A percentile compares a stretch with the other conserved stretches of the same genome.
phyloP scores from a whole-genome alignment of 64 coral and sea anemone genomes.

The Stylophora pistillata region DNA sequence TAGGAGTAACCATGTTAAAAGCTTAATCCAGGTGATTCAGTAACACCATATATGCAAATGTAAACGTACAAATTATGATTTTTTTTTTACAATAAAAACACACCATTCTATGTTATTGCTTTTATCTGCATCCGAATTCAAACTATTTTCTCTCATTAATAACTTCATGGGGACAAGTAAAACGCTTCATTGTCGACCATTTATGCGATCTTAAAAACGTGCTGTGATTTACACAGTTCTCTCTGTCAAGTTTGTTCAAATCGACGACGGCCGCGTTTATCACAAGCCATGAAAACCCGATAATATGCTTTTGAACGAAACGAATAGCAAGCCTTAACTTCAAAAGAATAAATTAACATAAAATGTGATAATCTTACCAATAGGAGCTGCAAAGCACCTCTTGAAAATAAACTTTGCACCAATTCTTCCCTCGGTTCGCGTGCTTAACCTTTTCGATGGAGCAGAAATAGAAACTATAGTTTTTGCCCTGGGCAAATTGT shows the following conservation, averaged over 20 bases:
- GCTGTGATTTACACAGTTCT: not conserved
- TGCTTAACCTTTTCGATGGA: not conserved
- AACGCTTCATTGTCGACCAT: not conserved
- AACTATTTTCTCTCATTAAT: not conserved
- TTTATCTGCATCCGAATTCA: not conserved
- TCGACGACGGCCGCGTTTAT: not conserved
- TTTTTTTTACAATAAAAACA: not conserved
- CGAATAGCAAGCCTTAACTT: not conserved
- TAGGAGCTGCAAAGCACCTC: not conserved
- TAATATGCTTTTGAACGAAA: not conserved
- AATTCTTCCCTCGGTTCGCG: not conserved
- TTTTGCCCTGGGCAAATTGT: slow-evolving; percentile 1
- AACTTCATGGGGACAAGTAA: not conserved
- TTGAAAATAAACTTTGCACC: not conserved
- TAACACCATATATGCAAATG: not conserved
- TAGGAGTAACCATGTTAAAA: not conserved
- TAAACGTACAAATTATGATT: slow-evolving; percentile 8
- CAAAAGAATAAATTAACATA: not conserved
- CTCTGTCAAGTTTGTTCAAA: not conserved
- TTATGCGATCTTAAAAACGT: not conserved
- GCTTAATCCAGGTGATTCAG: not conserved
- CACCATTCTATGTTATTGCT: not conserved
- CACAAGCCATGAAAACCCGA: not conserved
- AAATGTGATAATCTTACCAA: not conserved
- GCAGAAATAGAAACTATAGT: not conserved